Evolutionary conservation across 2,113 vertebrate species (phyloP).

Genomic region (Lepus americanus): DNA sequence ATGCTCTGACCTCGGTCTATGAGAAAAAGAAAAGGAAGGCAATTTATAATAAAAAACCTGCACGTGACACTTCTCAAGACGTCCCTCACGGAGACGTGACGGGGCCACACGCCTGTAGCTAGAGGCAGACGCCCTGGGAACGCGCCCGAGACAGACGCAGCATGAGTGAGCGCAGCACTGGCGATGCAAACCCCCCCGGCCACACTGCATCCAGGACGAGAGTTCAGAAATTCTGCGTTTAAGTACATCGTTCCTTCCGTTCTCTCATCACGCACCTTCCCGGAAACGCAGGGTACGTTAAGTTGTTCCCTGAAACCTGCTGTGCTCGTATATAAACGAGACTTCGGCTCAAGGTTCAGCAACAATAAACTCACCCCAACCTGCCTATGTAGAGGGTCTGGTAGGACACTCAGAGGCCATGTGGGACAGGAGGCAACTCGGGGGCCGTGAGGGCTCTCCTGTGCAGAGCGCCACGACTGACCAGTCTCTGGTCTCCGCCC

Average conservation of each 20-base stretch:
- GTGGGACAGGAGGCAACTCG: background rate
- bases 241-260: background rate
- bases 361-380: background rate
- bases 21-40: constrained; percentile 49
- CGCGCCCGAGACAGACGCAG: accelerated
- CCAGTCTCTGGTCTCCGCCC: background rate
- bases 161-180: accelerated
- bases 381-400: background rate
- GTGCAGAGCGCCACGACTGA: background rate
- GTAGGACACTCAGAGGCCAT: background rate
- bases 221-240: background rate
- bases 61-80: background rate
- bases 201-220: accelerated
- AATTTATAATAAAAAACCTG: constrained; percentile 49
- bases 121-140: background rate
- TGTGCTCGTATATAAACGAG: background rate
- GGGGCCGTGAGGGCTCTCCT: accelerated
- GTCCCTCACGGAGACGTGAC: background rate
- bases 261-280: background rate
- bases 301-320: background rate
- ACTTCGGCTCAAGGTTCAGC: background rate
- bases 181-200: background rate
- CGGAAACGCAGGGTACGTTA: constrained; percentile 18
- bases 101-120: background rate
- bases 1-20: background rate